Conservation (phyloP, 2,888 invertebrate species). For the Mamestra brassicae region DNA sequence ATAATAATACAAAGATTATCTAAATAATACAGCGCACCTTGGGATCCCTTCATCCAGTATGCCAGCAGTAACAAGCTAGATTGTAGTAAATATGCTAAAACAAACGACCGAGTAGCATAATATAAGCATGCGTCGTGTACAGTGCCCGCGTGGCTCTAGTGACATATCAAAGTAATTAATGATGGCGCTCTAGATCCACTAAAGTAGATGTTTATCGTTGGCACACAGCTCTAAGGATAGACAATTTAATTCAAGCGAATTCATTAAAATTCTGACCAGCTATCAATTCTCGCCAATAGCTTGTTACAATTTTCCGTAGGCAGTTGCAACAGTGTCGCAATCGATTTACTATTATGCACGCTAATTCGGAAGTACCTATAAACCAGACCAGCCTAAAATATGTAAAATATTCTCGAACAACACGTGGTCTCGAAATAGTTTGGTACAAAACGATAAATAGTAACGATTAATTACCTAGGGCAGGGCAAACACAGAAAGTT, state of each 20-base stretch:
- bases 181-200: slow-evolving; percentile 31
- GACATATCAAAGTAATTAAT: slow-evolving; percentile 47
- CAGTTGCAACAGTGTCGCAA: slow-evolving; percentile 51
- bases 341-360: slow-evolving; percentile 55
- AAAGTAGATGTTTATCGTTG: slow-evolving; percentile 34
- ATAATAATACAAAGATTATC: no score
- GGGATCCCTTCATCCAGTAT: no score
- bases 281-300: slow-evolving; percentile 39
- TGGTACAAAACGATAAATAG: slow-evolving; percentile 54
- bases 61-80: no score
- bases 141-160: slow-evolving; percentile 10
- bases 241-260: slow-evolving; percentile 44
- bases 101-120: not conserved
- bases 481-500: slow-evolving; percentile 58
- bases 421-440: slow-evolving; percentile 58
- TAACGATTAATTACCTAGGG: slow-evolving; percentile 60
- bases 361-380: slow-evolving; percentile 59
- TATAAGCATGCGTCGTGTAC: slow-evolving; percentile 6
- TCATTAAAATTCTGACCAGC: slow-evolving; percentile 26
- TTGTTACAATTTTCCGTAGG: slow-evolving; percentile 44
- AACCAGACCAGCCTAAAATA: slow-evolving; percentile 59
- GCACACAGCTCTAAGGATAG: slow-evolving; percentile 12
- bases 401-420: slow-evolving; percentile 57
- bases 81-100: not conserved
- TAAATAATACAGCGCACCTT: no score